These are phyloP conservation scores for Anguilla obscura DNA, from an alignment of 2,797 vertebrate species.

Conservation along the genomic window DNA sequence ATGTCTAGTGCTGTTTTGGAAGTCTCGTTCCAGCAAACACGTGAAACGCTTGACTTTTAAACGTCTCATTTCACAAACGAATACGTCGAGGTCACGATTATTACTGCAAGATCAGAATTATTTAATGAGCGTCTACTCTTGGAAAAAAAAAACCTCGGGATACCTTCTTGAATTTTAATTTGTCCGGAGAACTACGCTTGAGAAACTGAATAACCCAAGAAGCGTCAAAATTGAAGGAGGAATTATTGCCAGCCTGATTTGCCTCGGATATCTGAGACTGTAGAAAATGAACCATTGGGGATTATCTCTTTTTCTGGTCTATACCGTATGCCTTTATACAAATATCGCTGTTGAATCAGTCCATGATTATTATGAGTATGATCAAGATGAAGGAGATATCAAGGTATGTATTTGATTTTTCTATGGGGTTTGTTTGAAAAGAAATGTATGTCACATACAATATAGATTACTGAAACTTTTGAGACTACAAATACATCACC, in stretches of 20 bases:
- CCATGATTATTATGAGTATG: slow-evolving; percentile 80
- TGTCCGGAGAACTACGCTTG: slow-evolving; percentile 46
- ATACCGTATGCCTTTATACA: slow-evolving; percentile 62
- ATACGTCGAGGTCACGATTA: slow-evolving; percentile 11
- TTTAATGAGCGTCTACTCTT: slow-evolving; percentile 17
- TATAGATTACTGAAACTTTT: background rate
- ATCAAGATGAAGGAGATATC: slow-evolving; percentile 76
- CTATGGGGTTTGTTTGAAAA: background rate
- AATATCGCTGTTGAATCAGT: slow-evolving; percentile 80
- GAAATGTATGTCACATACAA: background rate
- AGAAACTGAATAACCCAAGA: slow-evolving; percentile 34
- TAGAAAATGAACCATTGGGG: slow-evolving; percentile 71
- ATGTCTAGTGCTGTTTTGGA: slow-evolving; percentile 39
- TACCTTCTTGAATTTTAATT: slow-evolving; percentile 40
- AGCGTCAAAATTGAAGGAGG: slow-evolving; percentile 38
- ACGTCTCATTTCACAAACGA: slow-evolving; percentile 28
- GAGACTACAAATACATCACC: background rate
- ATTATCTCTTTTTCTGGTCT: slow-evolving; percentile 66
- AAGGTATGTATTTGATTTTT: slow-evolving; percentile 73
- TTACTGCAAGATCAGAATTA: background rate
- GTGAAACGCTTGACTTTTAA: slow-evolving; percentile 31
- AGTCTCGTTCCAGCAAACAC: slow-evolving; percentile 38
- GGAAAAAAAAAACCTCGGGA: slow-evolving; percentile 39
- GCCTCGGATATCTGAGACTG: slow-evolving; percentile 45
- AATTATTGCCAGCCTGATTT: slow-evolving; percentile 40